Percentiles rank a stretch among this genome's conserved stretches.
phyloP scores from a whole-genome alignment of 2,797 vertebrate genomes.

The Scolopax bukidnonensis region DNA sequence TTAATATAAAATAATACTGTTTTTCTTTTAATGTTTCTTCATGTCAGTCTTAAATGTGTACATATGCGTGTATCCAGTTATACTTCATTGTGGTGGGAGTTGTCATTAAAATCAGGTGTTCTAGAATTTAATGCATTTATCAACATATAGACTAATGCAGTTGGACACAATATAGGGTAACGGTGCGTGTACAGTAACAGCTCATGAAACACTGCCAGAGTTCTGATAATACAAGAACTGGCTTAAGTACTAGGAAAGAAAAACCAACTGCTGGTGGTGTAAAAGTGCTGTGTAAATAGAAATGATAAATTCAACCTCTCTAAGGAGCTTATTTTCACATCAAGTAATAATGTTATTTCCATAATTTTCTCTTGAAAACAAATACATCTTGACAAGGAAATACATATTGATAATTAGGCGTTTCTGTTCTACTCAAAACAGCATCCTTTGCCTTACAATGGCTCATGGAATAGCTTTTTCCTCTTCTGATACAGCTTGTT shows the following conservation, averaged over 20 bases:
- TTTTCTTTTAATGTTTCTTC: neutral
- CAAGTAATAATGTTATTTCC: neutral
- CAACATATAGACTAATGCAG: neutral
- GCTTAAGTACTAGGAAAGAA: neutral
- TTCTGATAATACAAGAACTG: neutral
- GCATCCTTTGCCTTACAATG: neutral
- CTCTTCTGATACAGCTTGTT: neutral
- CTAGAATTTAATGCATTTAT: neutral
- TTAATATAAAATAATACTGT: neutral
- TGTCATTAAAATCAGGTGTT: neutral
- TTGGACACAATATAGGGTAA: neutral
- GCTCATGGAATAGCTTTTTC: neutral
- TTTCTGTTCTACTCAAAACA: neutral
- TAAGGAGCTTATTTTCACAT: neutral
- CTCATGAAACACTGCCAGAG: neutral
- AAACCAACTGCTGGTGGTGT: neutral
- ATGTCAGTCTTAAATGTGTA: neutral
- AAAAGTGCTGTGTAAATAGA: neutral
- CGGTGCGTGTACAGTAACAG: neutral
- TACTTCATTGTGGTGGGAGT: neutral
- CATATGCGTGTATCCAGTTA: rapidly evolving
- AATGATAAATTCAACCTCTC: neutral
- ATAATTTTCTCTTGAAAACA: neutral
- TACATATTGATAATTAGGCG: neutral
- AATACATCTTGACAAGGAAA: neutral